These are phyloP conservation scores for Camelus dromedarius DNA, from an alignment of 2,113 vertebrate genomes.

Conservation along the genomic window DNA sequence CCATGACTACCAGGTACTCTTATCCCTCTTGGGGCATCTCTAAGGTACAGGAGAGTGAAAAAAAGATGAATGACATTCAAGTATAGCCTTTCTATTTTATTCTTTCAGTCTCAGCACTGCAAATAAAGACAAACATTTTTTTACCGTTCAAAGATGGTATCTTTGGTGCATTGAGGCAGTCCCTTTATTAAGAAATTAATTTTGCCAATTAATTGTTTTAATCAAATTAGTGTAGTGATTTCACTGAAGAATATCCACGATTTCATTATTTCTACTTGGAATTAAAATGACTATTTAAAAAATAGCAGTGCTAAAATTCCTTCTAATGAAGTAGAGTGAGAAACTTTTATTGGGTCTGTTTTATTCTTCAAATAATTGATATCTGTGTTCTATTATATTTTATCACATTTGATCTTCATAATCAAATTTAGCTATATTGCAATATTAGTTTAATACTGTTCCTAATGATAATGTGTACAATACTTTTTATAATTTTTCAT, in stretches of 20 bases:
- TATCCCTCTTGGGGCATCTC: not conserved
- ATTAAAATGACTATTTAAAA: conserved; percentile 35
- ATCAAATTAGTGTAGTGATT: not conserved
- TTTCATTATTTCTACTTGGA: conserved; percentile 17
- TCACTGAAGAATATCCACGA: not conserved
- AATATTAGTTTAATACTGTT: not conserved
- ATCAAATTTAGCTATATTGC: not conserved
- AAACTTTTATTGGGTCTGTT: conserved; percentile 21
- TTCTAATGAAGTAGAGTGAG: not conserved
- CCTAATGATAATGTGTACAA: not conserved
- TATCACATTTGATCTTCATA: not conserved
- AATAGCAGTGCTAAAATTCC: not conserved
- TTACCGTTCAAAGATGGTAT: not conserved
- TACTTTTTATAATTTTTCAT: not conserved
- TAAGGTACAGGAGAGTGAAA: not conserved
- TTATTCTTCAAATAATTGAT: conserved; percentile 33
- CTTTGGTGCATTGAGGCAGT: not conserved
- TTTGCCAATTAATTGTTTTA: conserved; percentile 14
- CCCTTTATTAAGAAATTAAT: conserved; percentile 41
- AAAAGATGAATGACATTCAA: not conserved
- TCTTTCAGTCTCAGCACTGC: not conserved
- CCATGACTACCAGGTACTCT: conserved; percentile 9
- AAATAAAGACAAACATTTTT: not conserved
- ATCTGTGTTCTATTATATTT: not conserved
- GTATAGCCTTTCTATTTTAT: not conserved